Evolutionary conservation across 2,113 vertebrate species (phyloP), one percentile per base, ranked within the genome.

Genomic region (Pluvialis apricaria): DNA sequence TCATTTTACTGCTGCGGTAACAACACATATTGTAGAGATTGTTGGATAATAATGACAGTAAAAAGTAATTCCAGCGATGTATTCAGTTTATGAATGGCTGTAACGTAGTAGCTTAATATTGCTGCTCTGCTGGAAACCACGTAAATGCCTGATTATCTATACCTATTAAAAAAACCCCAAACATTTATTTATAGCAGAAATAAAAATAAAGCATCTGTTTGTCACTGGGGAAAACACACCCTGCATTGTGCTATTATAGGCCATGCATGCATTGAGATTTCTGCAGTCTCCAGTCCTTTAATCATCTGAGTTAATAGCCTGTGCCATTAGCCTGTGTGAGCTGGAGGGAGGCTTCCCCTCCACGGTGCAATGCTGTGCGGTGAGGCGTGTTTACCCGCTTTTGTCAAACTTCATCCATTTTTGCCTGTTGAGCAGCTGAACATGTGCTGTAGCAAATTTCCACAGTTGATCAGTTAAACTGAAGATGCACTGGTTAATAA

Each of bases 61-160:
- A 88, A 70, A 83, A 95, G 64, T 82, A 86, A 96, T 97, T 96
- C 82, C 88, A 87, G 69, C 68, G 4, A 58, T 90, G 42, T 76
- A 18, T 87, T 93, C 80, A 57, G 69, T 95, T 97, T 95, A 92
- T 92, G 92, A 96, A 97, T 90, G 78, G 83, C 52, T 92, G 75
- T 96, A 97, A 89, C 22, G 3, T 96, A 94, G 96, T 96, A 92
- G 70, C 96, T 96, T 97, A 97, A 96, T 98, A 97, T 95, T 80
- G 72, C 51, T 86, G 77, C 97, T 97, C 96, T 93, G 96, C 92
- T 95, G 96, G 96, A 98, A 96, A 86, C 87, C 82, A 58, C 94
- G 92, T 83, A 89, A 97, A 97, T 96, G 94, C 85, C 95, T 96
- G 94, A 97, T 97, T 96, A 97, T 95, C 83, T 88, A 92, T 95